Base-by-base conservation (phyloP, 2,797 vertebrate species). In the Hypotaenidia okinawae region DNA sequence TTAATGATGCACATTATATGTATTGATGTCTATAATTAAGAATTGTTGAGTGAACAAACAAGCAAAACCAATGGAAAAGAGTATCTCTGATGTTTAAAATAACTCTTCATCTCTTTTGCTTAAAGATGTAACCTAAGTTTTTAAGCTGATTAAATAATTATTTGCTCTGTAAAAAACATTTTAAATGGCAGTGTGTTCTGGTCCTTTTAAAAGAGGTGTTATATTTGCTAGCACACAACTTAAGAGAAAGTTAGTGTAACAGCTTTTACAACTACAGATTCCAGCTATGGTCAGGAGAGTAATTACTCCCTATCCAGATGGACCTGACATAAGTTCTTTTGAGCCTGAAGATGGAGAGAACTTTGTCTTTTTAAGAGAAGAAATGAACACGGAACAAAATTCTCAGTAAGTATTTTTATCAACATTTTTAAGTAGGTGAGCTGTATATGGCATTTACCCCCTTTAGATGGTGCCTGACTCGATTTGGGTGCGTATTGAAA, bases 211-310 rank as follows among this genome's bases (percentile, higher is more conserved):
- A 62, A 83, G 61, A 68, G 43, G 28, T 59, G 12, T 9, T 61
- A 3, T 47, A 19, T 79, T 90, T 81, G 11, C 4, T 76, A 28
- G 7, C 23, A 8, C 61, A 13, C 21, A 84, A 2, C 10, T 63
- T 73, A 47, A 89, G 39, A 64, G 37, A 43, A 87, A 51, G 24
- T 52, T 64, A 32, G 5, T 55, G 8, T 91, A 59, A 77, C 0
- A 3, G 19, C 67, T 35, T 93, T 91, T 96, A 39, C 91, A 94
- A 90, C 80, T 95, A 45, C 82, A 99, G 99, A 99, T 99, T 97
- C 99, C 99, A 69, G 99, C 99, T 82, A 99, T 99, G 99, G 98
- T 99, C 87, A 99, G 98, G 91, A 98, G 99, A 90, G 66, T 99
- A 59, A 99, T 99, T 96, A 99, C 99, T 28, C 99, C 99, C 0